Percentiles rank a stretch among this genome's conserved stretches.
These are phyloP conservation scores for Leptodactylus fallax DNA, from an alignment of 2,797 vertebrate genomes.

Conservation along the genomic window DNA sequence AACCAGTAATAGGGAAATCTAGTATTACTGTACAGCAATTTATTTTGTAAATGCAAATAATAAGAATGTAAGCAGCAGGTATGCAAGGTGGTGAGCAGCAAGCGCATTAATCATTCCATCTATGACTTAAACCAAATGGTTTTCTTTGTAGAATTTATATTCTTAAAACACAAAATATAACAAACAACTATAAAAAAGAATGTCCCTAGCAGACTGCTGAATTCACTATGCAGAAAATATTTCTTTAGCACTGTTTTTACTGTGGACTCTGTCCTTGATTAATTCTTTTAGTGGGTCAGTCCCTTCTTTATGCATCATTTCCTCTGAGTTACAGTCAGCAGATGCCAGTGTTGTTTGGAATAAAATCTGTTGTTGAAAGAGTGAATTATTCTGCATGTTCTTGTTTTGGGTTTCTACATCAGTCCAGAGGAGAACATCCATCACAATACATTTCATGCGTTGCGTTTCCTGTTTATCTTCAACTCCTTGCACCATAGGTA, in stretches of 20 bases:
- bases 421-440: neutral
- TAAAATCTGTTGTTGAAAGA: neutral
- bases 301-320: neutral
- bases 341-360: neutral
- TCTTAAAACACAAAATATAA: neutral
- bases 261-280: neutral
- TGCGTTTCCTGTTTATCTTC: neutral
- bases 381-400: constrained; percentile 3
- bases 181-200: neutral
- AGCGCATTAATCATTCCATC: neutral
- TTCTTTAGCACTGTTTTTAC: neutral
- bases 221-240: neutral
- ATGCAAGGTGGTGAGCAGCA: neutral
- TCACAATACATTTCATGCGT: neutral
- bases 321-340: neutral
- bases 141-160: neutral
- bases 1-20: neutral
- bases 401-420: neutral
- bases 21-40: neutral
- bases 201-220: neutral
- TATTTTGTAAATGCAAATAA: neutral
- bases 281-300: neutral
- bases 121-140: neutral
- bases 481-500: neutral
- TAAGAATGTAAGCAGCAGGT: neutral